Conservation (phyloP, 2,797 vertebrate species). For the Thalassophryne amazonica region DNA sequence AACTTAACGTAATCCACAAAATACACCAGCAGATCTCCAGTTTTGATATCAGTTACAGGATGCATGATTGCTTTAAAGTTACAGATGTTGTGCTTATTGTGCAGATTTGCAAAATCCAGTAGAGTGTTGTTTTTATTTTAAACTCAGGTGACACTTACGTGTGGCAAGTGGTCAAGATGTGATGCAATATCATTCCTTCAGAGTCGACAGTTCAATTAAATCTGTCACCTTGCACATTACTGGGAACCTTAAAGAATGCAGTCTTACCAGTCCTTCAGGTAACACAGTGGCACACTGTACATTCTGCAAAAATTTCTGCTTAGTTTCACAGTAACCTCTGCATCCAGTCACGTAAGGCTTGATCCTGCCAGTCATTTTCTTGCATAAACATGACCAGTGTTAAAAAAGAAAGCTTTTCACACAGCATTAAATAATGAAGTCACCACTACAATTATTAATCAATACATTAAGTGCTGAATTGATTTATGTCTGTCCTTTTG, state of each 20-base stretch:
- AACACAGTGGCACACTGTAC: neutral
- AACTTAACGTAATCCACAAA: neutral
- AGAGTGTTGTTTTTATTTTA: neutral
- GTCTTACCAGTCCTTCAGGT: constrained; percentile 79
- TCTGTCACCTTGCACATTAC: constrained; percentile 76
- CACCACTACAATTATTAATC: too few species aligned
- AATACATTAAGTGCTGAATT: too few species aligned
- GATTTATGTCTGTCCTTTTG: too few species aligned
- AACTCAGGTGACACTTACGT: constrained; percentile 83
- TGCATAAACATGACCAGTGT: too few species aligned
- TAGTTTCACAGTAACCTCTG: too few species aligned
- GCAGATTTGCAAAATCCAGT: neutral
- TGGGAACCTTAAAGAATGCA: constrained; percentile 68
- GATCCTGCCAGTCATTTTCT: too few species aligned
- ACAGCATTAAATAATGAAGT: too few species aligned
- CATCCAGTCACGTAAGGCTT: too few species aligned
- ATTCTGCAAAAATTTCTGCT: neutral
- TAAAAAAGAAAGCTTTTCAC: too few species aligned
- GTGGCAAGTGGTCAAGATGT: constrained; percentile 54
- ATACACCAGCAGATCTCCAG: too few species aligned
- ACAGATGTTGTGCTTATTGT: neutral
- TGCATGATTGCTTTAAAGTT: neutral
- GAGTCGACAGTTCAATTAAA: constrained; percentile 77
- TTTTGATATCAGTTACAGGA: too few species aligned
- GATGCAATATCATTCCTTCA: constrained; percentile 66